Evolutionary conservation across 2,888 invertebrate species (phyloP).

Genomic region (Alentia gelatinosa): DNA sequence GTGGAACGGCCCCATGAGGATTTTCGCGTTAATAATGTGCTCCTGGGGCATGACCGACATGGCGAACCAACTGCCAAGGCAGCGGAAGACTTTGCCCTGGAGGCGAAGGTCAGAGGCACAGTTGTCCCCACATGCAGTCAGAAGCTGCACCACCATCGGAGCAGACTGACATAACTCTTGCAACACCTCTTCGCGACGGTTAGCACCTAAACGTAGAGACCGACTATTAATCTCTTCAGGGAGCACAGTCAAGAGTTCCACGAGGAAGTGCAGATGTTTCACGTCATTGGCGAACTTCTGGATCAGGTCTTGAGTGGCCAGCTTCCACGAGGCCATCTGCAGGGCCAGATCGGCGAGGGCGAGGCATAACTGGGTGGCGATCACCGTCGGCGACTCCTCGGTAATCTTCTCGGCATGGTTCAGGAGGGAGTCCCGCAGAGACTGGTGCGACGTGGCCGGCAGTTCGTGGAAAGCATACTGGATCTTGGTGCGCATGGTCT

Average conservation of each 20-base stretch:
- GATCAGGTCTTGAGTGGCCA: constrained; percentile 91
- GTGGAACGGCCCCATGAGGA: constrained; percentile 79
- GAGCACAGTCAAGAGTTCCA: constrained; percentile 95
- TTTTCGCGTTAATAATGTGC: constrained; percentile 83
- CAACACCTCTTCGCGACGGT: constrained; percentile 91
- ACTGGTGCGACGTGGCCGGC: constrained; percentile 89
- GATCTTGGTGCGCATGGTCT: constrained; percentile 95
- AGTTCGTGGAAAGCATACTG: constrained; percentile 91
- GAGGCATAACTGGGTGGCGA: constrained; percentile 85
- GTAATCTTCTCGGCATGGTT: constrained; percentile 84
- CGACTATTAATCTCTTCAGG: constrained; percentile 90
- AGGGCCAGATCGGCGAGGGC: constrained; percentile 96
- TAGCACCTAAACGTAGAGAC: constrained; percentile 88
- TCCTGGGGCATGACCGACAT: constrained; percentile 90
- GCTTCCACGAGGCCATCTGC: constrained; percentile 95
- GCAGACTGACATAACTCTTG: constrained; percentile 89
- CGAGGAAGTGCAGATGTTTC: constrained; percentile 87
- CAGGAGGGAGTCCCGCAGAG: constrained; percentile 93
- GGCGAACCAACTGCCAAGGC: constrained; percentile 95
- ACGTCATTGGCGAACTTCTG: constrained; percentile 82
- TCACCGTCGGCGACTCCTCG: constrained; percentile 61
- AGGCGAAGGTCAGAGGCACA: constrained; percentile 83
- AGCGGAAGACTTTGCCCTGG: constrained; percentile 87
- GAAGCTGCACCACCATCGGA: constrained; percentile 88
- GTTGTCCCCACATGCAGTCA: constrained; percentile 89